Evolutionary conservation across 2,797 vertebrate genomes (phyloP), one percentile per base, ranked within the genome.

Genomic region (Lateolabrax maculatus): DNA sequence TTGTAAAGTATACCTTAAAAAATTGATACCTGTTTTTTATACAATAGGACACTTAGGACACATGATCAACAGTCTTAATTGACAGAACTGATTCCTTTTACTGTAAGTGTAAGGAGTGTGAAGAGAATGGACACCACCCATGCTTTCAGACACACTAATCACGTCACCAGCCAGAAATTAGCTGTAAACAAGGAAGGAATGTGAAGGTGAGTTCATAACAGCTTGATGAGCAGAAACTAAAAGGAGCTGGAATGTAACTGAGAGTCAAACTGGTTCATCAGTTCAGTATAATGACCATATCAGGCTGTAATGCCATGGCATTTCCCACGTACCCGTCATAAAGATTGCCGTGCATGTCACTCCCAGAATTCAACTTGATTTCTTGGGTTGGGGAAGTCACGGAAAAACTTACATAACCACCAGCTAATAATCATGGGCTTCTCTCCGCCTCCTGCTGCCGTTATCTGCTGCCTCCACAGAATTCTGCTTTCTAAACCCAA

Each of bases 381-480:
- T 70, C 48, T 71, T 4, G 10, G 53, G 49, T 60, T n/a, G 39
- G 34, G 56, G 19, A 65, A 82, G 36, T 61, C 57, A n/a, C 5
- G 48, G 68, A 84, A 88, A 91, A 86, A 51, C 1, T 79, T 76
- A 76, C 58, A 70, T 77, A 83, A 86, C 62, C 73, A 46, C 10
- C 27, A 62, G 58, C 53, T 83, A 81, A 86, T 84, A 83, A 84
- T 86, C 72, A 83, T 55, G 46, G 34, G 41, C 37, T 58, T 53
- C 19, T 69, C 69, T 77, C 44, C 56, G 66, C 25, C 51, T 76
- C 15, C 12, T 71, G 36, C 27, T 65, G 41, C n/a, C 9, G 31
- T 81, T 79, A 85, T 88, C 67, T 79, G 72, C 82, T 80, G 73
- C 58, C 64, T 78, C 72, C 69, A 46, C 72, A 86, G n/a, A 88